These are phyloP conservation scores for Chrysochloris asiatica DNA, from an alignment of 2,113 vertebrate genomes.

Conservation along the genomic window DNA sequence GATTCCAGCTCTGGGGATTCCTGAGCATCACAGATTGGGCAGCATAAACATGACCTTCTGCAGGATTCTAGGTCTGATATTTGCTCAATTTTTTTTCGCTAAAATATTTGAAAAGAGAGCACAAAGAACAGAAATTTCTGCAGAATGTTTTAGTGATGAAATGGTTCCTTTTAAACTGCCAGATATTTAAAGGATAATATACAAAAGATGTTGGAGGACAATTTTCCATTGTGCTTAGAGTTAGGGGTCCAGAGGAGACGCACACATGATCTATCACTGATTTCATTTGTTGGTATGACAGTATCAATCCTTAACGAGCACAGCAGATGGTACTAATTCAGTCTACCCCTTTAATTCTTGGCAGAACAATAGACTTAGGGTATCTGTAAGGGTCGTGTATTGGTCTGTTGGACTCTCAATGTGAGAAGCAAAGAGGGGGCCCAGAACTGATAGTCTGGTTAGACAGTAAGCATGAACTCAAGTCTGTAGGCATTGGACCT, in stretches of 20 bases:
- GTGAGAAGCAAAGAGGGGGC: constrained; percentile 56
- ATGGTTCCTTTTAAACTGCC: neutral
- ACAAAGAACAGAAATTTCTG: neutral
- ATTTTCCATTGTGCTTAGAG: constrained; percentile 1
- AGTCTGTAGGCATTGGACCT: constrained; percentile 28
- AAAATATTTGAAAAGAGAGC: neutral
- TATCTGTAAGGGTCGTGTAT: constrained; percentile 49
- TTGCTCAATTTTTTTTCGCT: neutral
- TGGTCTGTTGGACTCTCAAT: constrained; percentile 51
- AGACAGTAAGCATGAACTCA: constrained; percentile 42
- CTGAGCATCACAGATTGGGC: neutral
- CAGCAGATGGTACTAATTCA: constrained; percentile 66
- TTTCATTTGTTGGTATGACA: constrained; percentile 55
- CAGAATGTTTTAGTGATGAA: neutral
- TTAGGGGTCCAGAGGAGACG: no score
- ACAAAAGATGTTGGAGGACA: constrained; percentile 40
- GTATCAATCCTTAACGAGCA: constrained; percentile 29
- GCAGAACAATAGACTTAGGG: constrained; percentile 57
- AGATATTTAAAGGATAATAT: constrained; percentile 7
- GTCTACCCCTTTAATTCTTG: constrained; percentile 63
- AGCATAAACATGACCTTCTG: neutral
- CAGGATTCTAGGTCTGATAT: neutral
- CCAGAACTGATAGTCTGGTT: constrained; percentile 49
- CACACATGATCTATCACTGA: constrained; percentile 32
- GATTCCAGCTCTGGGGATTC: neutral